A percentile compares a stretch with the other conserved stretches of the same genome.
phyloP scores from a whole-genome alignment of 1,140 invertebrate species.

The Nomia melanderi region DNA sequence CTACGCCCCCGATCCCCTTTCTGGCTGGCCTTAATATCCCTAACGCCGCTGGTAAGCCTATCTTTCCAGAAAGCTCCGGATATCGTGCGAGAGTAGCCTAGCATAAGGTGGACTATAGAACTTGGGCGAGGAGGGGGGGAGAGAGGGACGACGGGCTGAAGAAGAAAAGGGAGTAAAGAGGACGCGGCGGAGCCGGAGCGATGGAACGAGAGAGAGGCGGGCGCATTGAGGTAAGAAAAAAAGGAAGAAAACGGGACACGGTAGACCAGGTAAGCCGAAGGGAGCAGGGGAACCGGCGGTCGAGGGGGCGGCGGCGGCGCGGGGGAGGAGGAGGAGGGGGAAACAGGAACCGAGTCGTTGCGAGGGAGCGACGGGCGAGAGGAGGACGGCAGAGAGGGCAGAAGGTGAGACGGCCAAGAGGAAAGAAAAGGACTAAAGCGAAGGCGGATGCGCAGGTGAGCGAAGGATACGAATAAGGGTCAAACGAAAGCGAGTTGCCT shows the following conservation, averaged over 20 bases:
- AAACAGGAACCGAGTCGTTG: not conserved
- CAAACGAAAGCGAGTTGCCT: slow-evolving; percentile 1
- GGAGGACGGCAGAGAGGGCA: not conserved
- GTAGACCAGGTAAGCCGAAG: not conserved
- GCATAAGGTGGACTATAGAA: too few relatives aligned
- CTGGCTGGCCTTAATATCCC: slow-evolving; percentile 15
- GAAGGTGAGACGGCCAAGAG: not conserved
- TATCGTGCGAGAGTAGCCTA: not conserved
- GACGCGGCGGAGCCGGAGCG: not conserved
- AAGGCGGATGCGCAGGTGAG: not conserved
- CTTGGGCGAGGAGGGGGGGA: too few relatives aligned
- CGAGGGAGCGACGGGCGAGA: not conserved
- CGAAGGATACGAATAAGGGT: not conserved
- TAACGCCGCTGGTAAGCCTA: not conserved
- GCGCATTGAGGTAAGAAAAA: not conserved
- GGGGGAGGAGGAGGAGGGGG: not conserved
- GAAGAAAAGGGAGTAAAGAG: too few relatives aligned
- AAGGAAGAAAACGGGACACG: not conserved
- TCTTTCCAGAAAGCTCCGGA: not conserved
- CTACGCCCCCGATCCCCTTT: not conserved
- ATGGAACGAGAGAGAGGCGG: too few relatives aligned
- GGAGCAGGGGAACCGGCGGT: too few relatives aligned
- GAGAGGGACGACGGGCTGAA: too few relatives aligned
- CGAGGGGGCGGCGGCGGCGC: too few relatives aligned
- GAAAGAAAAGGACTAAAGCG: not conserved